These are phyloP conservation scores for Trinectes maculatus DNA, from an alignment of 2,113 vertebrate species.

Conservation along the genomic window DNA sequence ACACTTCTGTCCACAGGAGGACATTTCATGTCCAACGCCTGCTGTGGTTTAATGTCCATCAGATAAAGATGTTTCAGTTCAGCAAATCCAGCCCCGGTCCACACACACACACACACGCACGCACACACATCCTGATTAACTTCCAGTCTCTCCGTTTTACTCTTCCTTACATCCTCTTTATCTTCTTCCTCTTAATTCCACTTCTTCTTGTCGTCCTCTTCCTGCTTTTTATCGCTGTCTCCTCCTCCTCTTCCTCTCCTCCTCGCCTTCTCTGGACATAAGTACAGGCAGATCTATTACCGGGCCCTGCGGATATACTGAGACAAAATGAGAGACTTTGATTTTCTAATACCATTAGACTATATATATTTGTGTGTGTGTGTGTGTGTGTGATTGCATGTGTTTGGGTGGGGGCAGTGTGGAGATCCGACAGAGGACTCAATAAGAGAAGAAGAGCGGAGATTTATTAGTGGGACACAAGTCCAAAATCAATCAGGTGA, in stretches of 20 bases:
- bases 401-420: slow-evolving; percentile 35
- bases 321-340: slow-evolving; percentile 90
- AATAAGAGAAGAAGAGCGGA: slow-evolving; percentile 95
- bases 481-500: slow-evolving; percentile 99
- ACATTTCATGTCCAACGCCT: slow-evolving; percentile 19
- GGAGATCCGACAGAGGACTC: slow-evolving; percentile 84
- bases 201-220: slow-evolving; percentile 30
- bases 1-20: slow-evolving; percentile 14
- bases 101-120: slow-evolving; percentile 33
- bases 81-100: slow-evolving; percentile 42
- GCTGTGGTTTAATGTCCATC: slow-evolving; percentile 46
- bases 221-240: slow-evolving; percentile 31
- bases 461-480: slow-evolving; percentile 93
- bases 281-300: slow-evolving; percentile 77
- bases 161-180: slow-evolving; percentile 45
- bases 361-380: slow-evolving; percentile 46
- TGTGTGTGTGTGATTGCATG: slow-evolving; percentile 28
- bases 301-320: slow-evolving; percentile 82
- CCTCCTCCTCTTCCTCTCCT: slow-evolving; percentile 28
- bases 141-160: slow-evolving; percentile 44
- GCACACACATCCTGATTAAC: slow-evolving; percentile 58
- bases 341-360: slow-evolving; percentile 96
- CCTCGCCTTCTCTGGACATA: slow-evolving; percentile 63
- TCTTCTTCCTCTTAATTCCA: slow-evolving; percentile 39
- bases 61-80: slow-evolving; percentile 62